phyloP scores from a whole-genome alignment of 2,113 vertebrate species.

The Gymnorhina tibicen region DNA sequence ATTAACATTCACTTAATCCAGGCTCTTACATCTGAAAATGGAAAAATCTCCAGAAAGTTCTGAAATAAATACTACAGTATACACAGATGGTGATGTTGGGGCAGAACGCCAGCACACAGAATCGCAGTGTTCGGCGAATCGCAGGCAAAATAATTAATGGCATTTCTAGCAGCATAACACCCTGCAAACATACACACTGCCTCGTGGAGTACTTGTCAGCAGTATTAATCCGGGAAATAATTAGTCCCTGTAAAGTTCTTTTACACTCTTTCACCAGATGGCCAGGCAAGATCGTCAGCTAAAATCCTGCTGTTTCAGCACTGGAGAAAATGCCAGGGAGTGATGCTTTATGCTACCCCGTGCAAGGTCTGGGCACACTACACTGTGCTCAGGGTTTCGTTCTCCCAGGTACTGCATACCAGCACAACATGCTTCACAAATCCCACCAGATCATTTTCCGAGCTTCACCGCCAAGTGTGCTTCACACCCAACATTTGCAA shows the following conservation, averaged over 20 bases:
- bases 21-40: neutral
- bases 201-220: conserved; percentile 51
- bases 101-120: neutral
- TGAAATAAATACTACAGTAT: neutral
- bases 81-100: neutral
- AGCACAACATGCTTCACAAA: neutral
- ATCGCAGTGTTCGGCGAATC: neutral
- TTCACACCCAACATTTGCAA: conserved; percentile 13
- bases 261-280: conserved; percentile 65
- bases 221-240: conserved; percentile 68
- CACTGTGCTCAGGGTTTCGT: neutral
- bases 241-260: conserved; percentile 56
- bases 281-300: conserved; percentile 64
- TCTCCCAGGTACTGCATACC: neutral
- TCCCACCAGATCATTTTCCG: neutral
- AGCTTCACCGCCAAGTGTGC: fast-evolving
- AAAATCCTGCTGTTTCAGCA: conserved; percentile 71
- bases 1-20: neutral
- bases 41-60: neutral
- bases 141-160: conserved; percentile 23
- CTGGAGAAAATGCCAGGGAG: conserved; percentile 18
- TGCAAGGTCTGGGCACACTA: neutral
- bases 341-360: neutral
- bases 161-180: conserved; percentile 22
- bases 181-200: neutral